These are phyloP conservation scores for Intellagama lesueurii DNA, from an alignment of 2,797 vertebrate species.

Conservation along the genomic window DNA sequence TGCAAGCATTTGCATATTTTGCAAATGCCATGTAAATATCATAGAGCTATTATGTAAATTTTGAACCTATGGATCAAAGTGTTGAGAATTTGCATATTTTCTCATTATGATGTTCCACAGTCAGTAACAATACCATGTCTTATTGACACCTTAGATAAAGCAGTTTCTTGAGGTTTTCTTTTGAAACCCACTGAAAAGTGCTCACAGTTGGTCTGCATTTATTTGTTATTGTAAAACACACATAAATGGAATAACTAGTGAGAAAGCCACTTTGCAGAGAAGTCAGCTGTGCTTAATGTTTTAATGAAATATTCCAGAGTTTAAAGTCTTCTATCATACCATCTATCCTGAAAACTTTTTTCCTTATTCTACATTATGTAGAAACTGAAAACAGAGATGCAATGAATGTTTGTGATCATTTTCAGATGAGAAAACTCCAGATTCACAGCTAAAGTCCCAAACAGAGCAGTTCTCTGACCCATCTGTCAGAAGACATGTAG, in stretches of 20 bases:
- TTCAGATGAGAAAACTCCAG: not conserved
- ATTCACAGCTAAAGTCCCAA: not conserved
- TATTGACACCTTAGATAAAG: not conserved
- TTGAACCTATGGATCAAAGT: constrained; percentile 35
- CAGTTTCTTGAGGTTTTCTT: constrained; percentile 38
- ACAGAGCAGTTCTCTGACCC: not conserved
- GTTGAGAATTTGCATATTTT: constrained; percentile 23
- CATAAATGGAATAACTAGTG: not conserved
- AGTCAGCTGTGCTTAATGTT: constrained; percentile 27
- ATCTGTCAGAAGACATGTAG: not conserved
- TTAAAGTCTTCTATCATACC: not conserved
- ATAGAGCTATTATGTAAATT: constrained; percentile 38
- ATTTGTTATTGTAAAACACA: not conserved
- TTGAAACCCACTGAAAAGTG: not conserved
- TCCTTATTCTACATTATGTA: not conserved
- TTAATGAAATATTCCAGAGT: constrained; percentile 8
- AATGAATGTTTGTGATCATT: not conserved
- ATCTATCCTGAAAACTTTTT: not conserved
- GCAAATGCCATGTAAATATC: constrained; percentile 30
- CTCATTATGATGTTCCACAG: constrained; percentile 37
- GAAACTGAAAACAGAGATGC: not conserved
- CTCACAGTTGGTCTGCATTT: not conserved
- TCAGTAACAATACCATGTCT: constrained; percentile 29
- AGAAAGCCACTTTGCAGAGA: not conserved
- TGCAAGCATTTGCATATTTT: not conserved